phyloP scores from a whole-genome alignment of 2,888 invertebrate species.

The Meghimatium bilineatum region DNA sequence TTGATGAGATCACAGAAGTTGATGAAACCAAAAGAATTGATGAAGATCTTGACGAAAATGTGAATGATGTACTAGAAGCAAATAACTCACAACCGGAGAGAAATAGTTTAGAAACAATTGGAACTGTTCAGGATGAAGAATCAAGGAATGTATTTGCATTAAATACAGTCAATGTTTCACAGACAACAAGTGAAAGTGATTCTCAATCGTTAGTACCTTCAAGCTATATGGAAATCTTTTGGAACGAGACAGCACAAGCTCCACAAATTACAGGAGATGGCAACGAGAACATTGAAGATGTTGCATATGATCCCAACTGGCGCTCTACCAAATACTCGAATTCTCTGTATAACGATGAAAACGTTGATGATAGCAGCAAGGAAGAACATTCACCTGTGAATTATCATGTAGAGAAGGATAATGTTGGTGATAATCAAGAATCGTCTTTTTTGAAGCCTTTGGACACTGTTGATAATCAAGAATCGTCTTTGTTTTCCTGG shows the following conservation, averaged over 20 bases:
- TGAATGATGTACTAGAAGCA: not conserved
- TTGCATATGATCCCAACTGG: not conserved
- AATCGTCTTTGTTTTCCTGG: not conserved
- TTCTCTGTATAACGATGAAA: constrained; percentile 14
- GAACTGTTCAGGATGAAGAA: not conserved
- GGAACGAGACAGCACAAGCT: not conserved
- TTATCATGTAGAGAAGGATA: not conserved
- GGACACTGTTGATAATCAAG: not conserved
- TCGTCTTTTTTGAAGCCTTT: too few relatives aligned
- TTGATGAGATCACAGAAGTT: too few relatives aligned
- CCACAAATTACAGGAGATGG: not conserved
- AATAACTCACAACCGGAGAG: not conserved
- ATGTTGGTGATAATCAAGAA: not conserved
- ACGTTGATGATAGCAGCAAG: not conserved
- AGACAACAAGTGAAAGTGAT: not conserved
- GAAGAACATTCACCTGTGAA: not conserved
- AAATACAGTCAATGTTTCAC: not conserved
- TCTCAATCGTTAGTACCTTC: not conserved
- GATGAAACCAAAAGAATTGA: too few relatives aligned
- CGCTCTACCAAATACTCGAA: not conserved
- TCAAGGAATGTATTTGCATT: too few relatives aligned
- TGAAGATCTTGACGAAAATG: not conserved
- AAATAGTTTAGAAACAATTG: not conserved
- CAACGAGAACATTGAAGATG: not conserved
- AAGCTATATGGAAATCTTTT: not conserved